These are phyloP conservation scores for Enoplosus armatus DNA, from an alignment of 2,797 vertebrate species.

Conservation along the genomic window DNA sequence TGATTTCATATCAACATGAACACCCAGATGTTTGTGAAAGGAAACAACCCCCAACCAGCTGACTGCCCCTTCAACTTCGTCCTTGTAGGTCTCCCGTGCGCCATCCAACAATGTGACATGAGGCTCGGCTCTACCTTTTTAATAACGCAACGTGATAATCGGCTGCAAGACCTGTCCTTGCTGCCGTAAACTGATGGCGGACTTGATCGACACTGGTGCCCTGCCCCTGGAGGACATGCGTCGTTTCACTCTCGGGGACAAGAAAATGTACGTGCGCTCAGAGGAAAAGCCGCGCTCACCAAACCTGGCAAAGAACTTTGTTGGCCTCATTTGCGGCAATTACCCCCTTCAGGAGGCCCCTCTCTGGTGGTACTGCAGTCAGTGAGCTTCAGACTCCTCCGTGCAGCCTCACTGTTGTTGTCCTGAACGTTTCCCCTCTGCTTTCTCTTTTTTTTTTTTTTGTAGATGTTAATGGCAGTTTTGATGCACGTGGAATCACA, in stretches of 20 bases:
- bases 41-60: neutral
- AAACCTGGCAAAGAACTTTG: constrained; percentile 29
- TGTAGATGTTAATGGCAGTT: neutral
- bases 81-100: neutral
- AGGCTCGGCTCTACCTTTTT: no score
- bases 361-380: neutral
- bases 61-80: neutral
- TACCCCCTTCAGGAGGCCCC: constrained; percentile 13
- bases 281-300: constrained; percentile 18
- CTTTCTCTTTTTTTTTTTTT: constrained; percentile 4
- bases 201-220: neutral
- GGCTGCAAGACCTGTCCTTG: no score
- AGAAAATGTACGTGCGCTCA: constrained; percentile 6
- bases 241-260: constrained; percentile 1
- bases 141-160: no score
- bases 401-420: neutral
- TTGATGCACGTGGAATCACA: neutral
- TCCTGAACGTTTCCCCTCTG: neutral
- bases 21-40: neutral
- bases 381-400: neutral
- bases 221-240: no score
- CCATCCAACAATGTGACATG: neutral
- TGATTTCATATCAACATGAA: no score
- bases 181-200: neutral
- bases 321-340: constrained; percentile 12